A percentile compares a stretch with the other conserved stretches of the same genome.
Conservation (phyloP, 2,113 vertebrate species). For the Cinclus mexicanus region DNA sequence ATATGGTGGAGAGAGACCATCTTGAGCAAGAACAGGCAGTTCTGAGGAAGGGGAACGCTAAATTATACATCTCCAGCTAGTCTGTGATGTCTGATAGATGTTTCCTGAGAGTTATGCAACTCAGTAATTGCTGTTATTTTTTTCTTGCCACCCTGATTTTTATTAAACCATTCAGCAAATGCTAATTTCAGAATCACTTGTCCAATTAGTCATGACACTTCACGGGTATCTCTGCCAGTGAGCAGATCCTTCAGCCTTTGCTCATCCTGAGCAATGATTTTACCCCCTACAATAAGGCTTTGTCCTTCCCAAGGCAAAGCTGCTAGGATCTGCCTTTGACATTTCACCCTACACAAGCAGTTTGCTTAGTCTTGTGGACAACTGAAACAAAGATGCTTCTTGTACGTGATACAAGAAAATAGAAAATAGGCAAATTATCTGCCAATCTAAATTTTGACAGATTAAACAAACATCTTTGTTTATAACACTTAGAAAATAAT, state of each 20-base stretch:
- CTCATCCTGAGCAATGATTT: background rate
- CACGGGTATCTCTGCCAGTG: background rate
- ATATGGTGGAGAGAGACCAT: slow-evolving; percentile 37
- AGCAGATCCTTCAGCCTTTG: background rate
- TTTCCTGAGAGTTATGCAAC: slow-evolving; percentile 47
- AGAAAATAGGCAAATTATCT: background rate
- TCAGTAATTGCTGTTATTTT: slow-evolving; percentile 38
- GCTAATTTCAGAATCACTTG: background rate
- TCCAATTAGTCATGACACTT: background rate
- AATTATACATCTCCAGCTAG: slow-evolving; percentile 38
- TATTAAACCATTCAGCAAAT: slow-evolving; percentile 41
- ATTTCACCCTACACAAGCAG: rapidly evolving
- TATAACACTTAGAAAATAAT: background rate
- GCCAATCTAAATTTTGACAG: background rate
- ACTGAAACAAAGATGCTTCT: background rate
- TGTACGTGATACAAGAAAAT: rapidly evolving
- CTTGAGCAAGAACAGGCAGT: slow-evolving; percentile 63
- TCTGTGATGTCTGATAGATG: slow-evolving; percentile 52
- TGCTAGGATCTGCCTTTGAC: background rate
- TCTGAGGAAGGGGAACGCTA: slow-evolving; percentile 47
- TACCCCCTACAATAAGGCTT: background rate
- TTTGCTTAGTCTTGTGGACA: background rate
- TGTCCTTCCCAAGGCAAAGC: background rate
- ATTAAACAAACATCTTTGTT: background rate
- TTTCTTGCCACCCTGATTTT: background rate